Evolutionary conservation across 2,797 vertebrate genomes (phyloP), one percentile per base, ranked within the genome.

Genomic region (Sarcophilus harrisii): DNA sequence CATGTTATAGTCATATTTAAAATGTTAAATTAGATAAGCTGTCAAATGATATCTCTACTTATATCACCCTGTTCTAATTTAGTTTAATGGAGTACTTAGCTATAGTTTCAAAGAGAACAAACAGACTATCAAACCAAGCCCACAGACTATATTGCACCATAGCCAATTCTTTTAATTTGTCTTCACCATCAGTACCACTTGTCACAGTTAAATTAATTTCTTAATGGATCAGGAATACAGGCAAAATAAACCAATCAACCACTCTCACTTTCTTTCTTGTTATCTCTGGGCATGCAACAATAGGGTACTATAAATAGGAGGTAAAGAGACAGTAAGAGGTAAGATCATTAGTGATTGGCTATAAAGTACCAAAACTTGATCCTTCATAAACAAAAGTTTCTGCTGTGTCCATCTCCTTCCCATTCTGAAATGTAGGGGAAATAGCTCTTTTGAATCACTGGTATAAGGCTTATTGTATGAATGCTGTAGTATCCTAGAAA

Each of bases 151-250:
- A 28, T 45, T 92, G 29, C 30, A 90, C 87, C 93, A 91, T 12
- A 30, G 10, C 58, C 45, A 73, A 1, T 24, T n/a, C 45, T 95
- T 28, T 60, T 57, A 5, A 73, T 28, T 45, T 91, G 55, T 49
- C 92, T 97, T 92, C n/a, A 60, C 90, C 92, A 27, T 49, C 81
- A 32, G 21, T 90, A 30, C 57, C 11, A 91, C 5, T 57, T 73
- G 54, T 21, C 58, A 94, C 38, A 96, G 91, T n/a, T 90, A 93
- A 92, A 90, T 90, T 93, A 16, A 94, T 91, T 93, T 92, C 58
- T 92, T n/a, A 62, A 62, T 92, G 93, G 92, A 90, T 66, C 73
- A 93, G 59, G 95, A 73, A 91, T 57, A 96, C 11, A 62, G n/a
- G 52, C 57, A 95, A 93, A 95, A 92, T 57, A 90, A 95, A 94